Evolutionary conservation across 2,113 vertebrate genomes (phyloP).

Genomic region (Dendropsophus ebraccatus): DNA sequence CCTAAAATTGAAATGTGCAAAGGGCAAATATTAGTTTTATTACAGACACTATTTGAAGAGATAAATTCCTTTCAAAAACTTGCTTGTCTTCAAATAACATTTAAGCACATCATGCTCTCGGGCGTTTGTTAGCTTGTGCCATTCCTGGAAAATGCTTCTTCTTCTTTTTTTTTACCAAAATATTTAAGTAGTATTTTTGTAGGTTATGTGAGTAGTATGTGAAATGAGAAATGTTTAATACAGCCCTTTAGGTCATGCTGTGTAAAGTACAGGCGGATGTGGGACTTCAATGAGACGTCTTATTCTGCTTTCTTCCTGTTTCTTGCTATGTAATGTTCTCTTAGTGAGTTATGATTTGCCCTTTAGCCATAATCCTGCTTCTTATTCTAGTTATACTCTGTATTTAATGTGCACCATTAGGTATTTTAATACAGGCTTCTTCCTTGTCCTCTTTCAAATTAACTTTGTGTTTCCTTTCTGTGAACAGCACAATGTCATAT

Average conservation of each 20-base stretch:
- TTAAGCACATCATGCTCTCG: slow-evolving; percentile 12
- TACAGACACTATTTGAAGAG: background rate
- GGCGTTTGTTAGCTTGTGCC: background rate
- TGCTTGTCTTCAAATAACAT: slow-evolving; percentile 15
- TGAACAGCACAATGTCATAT: background rate
- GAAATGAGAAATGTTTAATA: slow-evolving; percentile 17
- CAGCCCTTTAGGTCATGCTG: slow-evolving; percentile 12
- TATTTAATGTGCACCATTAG: slow-evolving; percentile 12
- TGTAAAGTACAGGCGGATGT: slow-evolving; percentile 18
- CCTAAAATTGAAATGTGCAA: background rate
- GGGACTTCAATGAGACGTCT: slow-evolving; percentile 8
- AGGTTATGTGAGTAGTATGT: slow-evolving; percentile 6
- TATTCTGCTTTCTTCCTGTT: slow-evolving; percentile 6
- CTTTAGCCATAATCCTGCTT: slow-evolving; percentile 8
- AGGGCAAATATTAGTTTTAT: slow-evolving; percentile 26
- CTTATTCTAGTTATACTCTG: slow-evolving; percentile 21
- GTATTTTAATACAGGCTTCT: background rate
- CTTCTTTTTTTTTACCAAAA: background rate
- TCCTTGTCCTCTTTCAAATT: slow-evolving; percentile 19
- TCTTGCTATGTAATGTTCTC: slow-evolving; percentile 24
- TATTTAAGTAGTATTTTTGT: background rate
- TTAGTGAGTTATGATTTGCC: slow-evolving; percentile 18
- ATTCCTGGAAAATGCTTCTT: background rate
- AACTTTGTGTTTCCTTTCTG: background rate
- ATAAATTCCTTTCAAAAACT: background rate